phyloP scores from a whole-genome alignment of 1,140 invertebrate species.

The Lepidurus arcticus region DNA sequence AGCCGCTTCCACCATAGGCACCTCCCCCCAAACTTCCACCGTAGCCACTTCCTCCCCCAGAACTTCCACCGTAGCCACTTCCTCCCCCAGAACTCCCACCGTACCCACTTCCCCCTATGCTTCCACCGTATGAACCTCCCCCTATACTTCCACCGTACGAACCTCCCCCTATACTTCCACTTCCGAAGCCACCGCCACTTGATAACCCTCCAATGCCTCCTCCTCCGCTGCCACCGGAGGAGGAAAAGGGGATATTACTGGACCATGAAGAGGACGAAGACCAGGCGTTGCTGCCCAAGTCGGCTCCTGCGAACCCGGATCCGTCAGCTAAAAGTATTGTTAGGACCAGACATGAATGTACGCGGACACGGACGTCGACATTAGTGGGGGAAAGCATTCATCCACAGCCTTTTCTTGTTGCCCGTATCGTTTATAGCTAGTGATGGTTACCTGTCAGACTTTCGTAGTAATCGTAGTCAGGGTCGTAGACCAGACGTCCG shows the following conservation, averaged over 20 bases:
- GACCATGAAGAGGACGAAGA: conserved; percentile 38
- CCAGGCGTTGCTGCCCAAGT: conserved; percentile 39
- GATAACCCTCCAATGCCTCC: neutral
- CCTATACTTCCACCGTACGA: neutral
- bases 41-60: neutral
- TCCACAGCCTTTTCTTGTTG: neutral
- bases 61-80: neutral
- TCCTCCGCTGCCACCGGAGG: neutral
- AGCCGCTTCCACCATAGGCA: neutral
- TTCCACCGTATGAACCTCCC: neutral
- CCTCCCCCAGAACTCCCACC: neutral
- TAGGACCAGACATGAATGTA: conserved; percentile 36
- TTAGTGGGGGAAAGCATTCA: too few relatives aligned
- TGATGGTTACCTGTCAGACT: conserved; percentile 76
- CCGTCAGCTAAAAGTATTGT: conserved; percentile 44
- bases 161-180: neutral
- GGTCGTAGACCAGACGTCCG: conserved; percentile 79
- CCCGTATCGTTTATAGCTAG: neutral
- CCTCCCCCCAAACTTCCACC: neutral
- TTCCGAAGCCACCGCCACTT: neutral
- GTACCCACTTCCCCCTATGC: neutral
- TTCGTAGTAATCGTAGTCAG: conserved; percentile 86
- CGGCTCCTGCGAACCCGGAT: conserved; percentile 43
- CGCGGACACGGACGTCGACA: neutral
- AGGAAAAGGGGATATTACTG: neutral